Evolutionary conservation across 2,113 vertebrate species (phyloP).

Genomic region (Notarius quadriscutis): DNA sequence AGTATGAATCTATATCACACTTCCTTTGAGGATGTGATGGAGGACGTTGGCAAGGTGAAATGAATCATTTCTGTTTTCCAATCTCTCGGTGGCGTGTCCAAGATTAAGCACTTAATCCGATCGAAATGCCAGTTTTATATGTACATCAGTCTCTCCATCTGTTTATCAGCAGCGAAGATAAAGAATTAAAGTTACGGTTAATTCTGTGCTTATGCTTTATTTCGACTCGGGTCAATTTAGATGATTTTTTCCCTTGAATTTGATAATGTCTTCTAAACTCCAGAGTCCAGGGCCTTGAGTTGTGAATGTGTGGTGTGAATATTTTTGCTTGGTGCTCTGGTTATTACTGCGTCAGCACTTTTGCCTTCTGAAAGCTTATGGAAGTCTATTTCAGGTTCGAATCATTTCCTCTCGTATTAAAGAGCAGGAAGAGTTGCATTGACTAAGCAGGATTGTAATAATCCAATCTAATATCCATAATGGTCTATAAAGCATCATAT

Average conservation of each 20-base stretch:
- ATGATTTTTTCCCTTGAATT: neutral
- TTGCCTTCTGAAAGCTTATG: neutral
- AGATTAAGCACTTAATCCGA: slow-evolving; percentile 1
- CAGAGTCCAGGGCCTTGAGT: neutral
- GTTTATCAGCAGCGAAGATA: neutral
- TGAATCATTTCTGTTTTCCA: neutral
- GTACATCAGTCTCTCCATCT: neutral
- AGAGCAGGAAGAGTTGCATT: neutral
- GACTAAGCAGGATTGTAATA: neutral
- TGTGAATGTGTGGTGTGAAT: neutral
- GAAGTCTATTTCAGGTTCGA: neutral
- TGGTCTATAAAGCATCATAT: neutral
- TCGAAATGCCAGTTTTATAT: neutral
- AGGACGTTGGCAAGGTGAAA: neutral
- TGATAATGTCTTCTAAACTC: neutral
- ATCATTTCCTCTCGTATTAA: neutral
- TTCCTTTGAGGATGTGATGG: neutral
- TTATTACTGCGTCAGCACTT: neutral
- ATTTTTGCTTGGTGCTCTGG: neutral
- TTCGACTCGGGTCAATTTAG: neutral
- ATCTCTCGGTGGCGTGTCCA: neutral
- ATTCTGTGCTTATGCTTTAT: neutral
- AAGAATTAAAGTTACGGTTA: neutral
- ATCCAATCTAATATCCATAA: neutral
- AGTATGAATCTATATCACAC: slow-evolving; percentile 14